These are phyloP conservation scores for Erpobdella octoculata DNA, from an alignment of 2,888 invertebrate genomes.

Conservation along the genomic window DNA sequence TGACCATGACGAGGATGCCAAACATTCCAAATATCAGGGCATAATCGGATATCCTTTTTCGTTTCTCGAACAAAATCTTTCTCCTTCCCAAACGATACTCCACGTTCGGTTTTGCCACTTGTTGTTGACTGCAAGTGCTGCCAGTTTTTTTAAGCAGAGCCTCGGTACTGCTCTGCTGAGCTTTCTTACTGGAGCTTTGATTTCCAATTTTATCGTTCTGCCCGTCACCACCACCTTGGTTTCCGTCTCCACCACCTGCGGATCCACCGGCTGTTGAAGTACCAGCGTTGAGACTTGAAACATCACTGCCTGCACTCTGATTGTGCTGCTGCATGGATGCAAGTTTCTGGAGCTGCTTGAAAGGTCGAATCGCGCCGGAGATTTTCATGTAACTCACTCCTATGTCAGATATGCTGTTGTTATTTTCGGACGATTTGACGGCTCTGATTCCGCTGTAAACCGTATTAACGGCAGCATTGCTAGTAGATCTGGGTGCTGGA, in stretches of 20 bases:
- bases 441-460: conserved; percentile 21
- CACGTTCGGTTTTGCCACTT: conserved; percentile 55
- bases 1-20: conserved; percentile 85
- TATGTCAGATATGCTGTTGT: conserved; percentile 62
- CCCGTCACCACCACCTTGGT: conserved; percentile 66
- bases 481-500: conserved; percentile 12
- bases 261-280: neutral
- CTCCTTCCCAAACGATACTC: conserved; percentile 85
- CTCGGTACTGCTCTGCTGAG: neutral
- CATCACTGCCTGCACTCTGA: conserved; percentile 13
- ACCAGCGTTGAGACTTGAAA: neutral
- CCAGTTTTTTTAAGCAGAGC: neutral
- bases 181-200: conserved; percentile 38
- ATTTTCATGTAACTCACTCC: conserved; percentile 89
- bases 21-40: conserved; percentile 98
- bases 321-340: conserved; percentile 47
- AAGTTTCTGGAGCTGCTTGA: conserved; percentile 77
- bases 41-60: conserved; percentile 96
- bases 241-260: conserved; percentile 7
- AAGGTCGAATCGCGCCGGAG: conserved; percentile 90
- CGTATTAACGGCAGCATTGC: conserved; percentile 19
- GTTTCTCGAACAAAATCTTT: conserved; percentile 95
- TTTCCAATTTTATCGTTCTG: conserved; percentile 82
- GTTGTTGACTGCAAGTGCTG: conserved; percentile 7
- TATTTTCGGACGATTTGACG: conserved; percentile 13